phyloP scores from a whole-genome alignment of 30 jellyfish, hydroid and myxozoan species.

The Euphysa ruthae region DNA sequence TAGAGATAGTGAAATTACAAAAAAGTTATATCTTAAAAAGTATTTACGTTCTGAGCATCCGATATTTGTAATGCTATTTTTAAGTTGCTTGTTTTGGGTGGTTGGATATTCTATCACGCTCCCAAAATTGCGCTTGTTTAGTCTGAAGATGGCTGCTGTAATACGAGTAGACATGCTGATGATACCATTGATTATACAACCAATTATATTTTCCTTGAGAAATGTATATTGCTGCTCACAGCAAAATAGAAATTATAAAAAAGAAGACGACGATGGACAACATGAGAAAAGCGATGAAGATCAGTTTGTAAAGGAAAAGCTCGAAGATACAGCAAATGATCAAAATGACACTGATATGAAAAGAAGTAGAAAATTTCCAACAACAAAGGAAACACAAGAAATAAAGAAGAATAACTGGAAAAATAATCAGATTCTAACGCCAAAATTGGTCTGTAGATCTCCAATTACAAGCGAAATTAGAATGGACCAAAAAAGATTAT shows the following conservation, averaged over 20 bases:
- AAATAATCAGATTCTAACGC: neutral
- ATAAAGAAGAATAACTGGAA: neutral
- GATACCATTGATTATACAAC: neutral
- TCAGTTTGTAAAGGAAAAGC: too few species aligned
- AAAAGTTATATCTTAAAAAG: neutral
- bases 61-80: conserved; percentile 50
- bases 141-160: conserved; percentile 1
- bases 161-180: conserved; percentile 1
- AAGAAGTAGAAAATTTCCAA: neutral
- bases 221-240: neutral
- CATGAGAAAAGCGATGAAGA: too few species aligned
- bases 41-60: conserved; percentile 62
- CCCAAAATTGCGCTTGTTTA: conserved; percentile 40
- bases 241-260: neutral
- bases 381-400: neutral
- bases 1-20: conserved; percentile 32
- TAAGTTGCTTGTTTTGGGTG: conserved; percentile 58
- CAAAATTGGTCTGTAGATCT: conserved; percentile 1
- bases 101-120: conserved; percentile 56
- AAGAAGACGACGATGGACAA: neutral
- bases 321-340: neutral
- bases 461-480: neutral
- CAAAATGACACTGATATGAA: neutral
- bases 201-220: neutral
- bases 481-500: neutral